Evolutionary conservation across 2,888 invertebrate species (phyloP), one percentile per base, ranked within the genome.

Genomic region (Hypercompe scribonia): DNA sequence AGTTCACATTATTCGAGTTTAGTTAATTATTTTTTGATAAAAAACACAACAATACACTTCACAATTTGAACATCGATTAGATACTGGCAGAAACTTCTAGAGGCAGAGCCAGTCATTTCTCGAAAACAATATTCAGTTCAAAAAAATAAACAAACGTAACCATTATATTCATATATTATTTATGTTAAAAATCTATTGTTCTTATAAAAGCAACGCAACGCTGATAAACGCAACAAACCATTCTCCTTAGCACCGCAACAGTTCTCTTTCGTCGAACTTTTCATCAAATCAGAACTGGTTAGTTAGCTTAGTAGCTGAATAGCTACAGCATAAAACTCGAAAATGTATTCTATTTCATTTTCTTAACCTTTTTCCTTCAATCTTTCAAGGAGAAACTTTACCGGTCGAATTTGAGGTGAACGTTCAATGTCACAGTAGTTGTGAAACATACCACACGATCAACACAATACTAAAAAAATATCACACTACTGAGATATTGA

Each of bases 131-230:
- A n/a, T 54, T 50, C 50, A 13, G 50, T 33, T 33, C 21, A 7
- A 34, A n/a, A 68, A 36, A 18, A 34, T 36, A 28, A 58, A 34
- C 34, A n/a, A n/a, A 13, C 28, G 28, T 28, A 54, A 68, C 34
- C 24, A 36, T 36, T 18, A 36, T 36, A 36, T 36, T 36, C 18
- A 58, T 58, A 58, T 36, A 58, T 36, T 54, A 68, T 58, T 68
- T 11, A 15, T 58, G 34, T 68, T 68, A 33, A 28, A 1, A 33
- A 24, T 21, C 54, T 31, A 69, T 69, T 69, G 69, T 69, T 68
- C 58, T 36, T 18, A 58, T 31, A 58, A 31, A 58, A 68, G 31
- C 11, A 68, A 61, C 28, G 39, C 36, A 8, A 10, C n/a, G n/a
- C 18, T 54, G 28, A 68, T 68, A 28, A 68, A 36, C 24, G 61